phyloP scores from a whole-genome alignment of 2,888 invertebrate species.

The Barypeithes pellucidus region DNA sequence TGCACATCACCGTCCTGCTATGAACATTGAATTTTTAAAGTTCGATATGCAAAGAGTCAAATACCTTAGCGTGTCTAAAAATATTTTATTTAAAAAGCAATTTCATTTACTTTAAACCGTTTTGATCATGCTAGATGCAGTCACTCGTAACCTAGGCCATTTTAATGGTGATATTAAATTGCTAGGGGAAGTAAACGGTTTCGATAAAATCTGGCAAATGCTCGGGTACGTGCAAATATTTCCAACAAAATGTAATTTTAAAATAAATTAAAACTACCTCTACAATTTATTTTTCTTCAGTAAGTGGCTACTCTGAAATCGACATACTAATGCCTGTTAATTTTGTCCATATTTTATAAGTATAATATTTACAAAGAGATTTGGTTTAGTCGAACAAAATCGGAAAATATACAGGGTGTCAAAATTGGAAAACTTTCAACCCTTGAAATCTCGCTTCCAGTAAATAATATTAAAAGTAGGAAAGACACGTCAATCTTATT shows the following conservation, averaged over 20 bases:
- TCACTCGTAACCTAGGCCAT: conserved; percentile 35
- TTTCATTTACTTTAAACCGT: conserved; percentile 44
- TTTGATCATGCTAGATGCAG: conserved; percentile 36
- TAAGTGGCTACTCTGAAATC: neutral
- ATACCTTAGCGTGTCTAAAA: conserved; percentile 41
- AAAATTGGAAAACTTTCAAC: too few relatives aligned
- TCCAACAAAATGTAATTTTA: neutral
- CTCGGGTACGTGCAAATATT: neutral
- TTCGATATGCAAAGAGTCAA: conserved; percentile 13
- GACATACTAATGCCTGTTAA: too few relatives aligned
- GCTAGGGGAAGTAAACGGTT: conserved; percentile 20
- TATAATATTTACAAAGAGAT: too few relatives aligned
- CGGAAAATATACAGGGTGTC: too few relatives aligned
- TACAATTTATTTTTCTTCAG: neutral
- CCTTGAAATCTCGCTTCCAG: too few relatives aligned
- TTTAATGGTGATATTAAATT: conserved; percentile 41
- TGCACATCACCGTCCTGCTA: too few relatives aligned
- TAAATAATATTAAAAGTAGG: too few relatives aligned
- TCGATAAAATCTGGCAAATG: conserved; percentile 30
- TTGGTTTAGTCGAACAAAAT: too few relatives aligned
- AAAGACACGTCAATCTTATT: too few relatives aligned
- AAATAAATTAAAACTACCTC: neutral
- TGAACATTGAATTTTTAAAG: neutral
- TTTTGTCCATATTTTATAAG: too few relatives aligned
- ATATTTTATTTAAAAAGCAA: conserved; percentile 49